phyloP scores from a whole-genome alignment of 1,140 invertebrate genomes.

The Pseudomyrmex concolor region DNA sequence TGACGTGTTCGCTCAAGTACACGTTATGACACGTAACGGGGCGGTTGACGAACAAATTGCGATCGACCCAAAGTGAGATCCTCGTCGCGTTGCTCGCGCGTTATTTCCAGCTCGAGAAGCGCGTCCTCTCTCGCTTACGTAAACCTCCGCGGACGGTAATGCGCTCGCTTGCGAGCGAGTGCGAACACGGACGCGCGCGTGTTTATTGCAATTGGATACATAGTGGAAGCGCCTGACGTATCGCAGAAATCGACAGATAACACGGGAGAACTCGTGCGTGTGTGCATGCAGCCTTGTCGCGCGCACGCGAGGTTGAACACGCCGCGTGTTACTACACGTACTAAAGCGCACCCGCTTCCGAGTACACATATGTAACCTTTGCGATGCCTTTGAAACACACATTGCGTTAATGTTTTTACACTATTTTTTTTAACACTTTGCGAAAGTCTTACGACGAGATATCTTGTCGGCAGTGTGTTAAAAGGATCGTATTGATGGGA shows the following conservation, averaged over 20 bases:
- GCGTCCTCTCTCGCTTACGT: slow-evolving; percentile 39
- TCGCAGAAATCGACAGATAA: slow-evolving; percentile 25
- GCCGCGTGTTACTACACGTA: neutral
- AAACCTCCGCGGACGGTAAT: slow-evolving; percentile 16
- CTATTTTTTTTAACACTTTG: too few species aligned
- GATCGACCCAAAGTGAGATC: slow-evolving; percentile 30
- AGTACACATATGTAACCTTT: neutral
- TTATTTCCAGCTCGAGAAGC: slow-evolving; percentile 18
- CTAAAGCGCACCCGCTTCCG: neutral
- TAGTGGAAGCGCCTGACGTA: slow-evolving; percentile 33
- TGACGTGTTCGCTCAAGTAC: slow-evolving; percentile 12
- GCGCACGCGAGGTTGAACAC: slow-evolving; percentile 17
- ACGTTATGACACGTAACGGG: slow-evolving; percentile 63
- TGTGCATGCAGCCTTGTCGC: neutral
- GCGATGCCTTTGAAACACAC: neutral
- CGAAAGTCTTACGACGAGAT: too few species aligned
- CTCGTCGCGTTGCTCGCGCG: neutral
- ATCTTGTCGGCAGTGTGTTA: too few species aligned
- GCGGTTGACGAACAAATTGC: slow-evolving; percentile 62
- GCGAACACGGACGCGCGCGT: neutral
- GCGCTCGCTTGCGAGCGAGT: neutral
- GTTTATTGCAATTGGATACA: slow-evolving; percentile 53
- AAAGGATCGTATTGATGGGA: too few species aligned
- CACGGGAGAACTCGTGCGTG: neutral
- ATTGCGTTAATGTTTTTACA: too few species aligned